Evolutionary conservation across 2,797 vertebrate species (phyloP).

Genomic region (Tympanoctomys barrerae): DNA sequence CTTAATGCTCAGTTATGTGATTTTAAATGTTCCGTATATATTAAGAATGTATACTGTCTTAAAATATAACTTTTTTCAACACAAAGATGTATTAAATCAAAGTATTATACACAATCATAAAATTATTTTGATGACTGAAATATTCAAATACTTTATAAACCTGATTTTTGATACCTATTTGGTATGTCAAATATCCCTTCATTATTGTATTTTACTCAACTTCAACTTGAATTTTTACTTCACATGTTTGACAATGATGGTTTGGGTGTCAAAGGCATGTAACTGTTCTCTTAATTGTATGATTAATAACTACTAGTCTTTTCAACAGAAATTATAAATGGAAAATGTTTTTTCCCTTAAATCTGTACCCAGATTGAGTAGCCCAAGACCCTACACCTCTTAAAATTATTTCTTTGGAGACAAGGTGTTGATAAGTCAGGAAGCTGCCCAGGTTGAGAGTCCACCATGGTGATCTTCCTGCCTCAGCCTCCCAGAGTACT

Average conservation of each 20-base stretch:
- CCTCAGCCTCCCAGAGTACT: neutral
- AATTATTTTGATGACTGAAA: conserved; percentile 3
- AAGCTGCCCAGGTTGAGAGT: neutral
- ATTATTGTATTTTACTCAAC: conserved; percentile 28
- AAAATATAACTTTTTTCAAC: conserved; percentile 9
- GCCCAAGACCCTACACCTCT: neutral
- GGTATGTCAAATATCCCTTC: neutral
- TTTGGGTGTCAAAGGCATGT: neutral
- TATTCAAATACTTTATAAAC: neutral
- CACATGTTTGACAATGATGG: neutral
- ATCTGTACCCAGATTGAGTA: neutral
- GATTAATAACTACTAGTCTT: neutral
- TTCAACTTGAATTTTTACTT: conserved; percentile 10
- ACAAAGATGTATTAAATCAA: neutral
- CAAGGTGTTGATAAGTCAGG: neutral
- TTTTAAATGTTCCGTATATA: neutral
- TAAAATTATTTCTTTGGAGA: neutral
- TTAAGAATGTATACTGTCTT: neutral
- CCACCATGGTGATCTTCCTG: neutral
- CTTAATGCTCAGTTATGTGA: neutral
- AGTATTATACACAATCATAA: neutral
- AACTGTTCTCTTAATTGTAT: neutral
- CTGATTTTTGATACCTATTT: neutral
- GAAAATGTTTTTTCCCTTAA: neutral
- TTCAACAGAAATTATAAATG: conserved; percentile 30